These are phyloP conservation scores for Eurosta solidaginis DNA, from an alignment of 1,140 invertebrate species.

Conservation along the genomic window DNA sequence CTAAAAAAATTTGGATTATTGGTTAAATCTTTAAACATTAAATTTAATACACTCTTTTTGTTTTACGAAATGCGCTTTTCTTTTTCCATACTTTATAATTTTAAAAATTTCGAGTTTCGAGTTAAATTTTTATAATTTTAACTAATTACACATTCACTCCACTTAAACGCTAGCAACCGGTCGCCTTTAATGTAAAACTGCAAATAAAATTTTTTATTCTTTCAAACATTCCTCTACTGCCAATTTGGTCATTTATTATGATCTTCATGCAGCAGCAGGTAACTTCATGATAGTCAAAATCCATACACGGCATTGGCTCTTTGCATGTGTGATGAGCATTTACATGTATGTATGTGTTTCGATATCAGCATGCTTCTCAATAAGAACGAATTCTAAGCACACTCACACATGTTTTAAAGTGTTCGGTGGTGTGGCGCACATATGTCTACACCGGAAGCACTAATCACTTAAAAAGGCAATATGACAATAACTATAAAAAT, in stretches of 20 bases:
- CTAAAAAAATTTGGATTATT: no score
- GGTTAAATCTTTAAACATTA: no score
- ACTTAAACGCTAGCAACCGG: neutral
- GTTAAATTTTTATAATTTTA: neutral
- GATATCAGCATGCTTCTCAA: neutral
- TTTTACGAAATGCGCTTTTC: no score
- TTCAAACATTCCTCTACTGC: neutral
- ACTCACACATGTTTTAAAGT: neutral
- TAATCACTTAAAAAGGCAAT: constrained; percentile 16
- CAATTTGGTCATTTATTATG: neutral
- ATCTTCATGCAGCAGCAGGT: neutral
- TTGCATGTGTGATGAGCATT: no score
- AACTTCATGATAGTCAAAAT: no score
- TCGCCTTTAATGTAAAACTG: constrained; percentile 6
- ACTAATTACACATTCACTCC: neutral
- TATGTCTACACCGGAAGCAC: neutral
- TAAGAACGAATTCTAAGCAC: no score
- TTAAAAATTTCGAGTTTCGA: no score
- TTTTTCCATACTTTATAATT: no score
- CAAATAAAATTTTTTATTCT: neutral
- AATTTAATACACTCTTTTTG: no score
- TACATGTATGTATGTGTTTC: neutral
- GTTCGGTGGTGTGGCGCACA: neutral
- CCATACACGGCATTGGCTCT: no score
- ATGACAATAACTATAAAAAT: constrained; percentile 11